Percentiles rank a stretch among this genome's conserved stretches.
These are phyloP conservation scores for Phenganax marumi DNA, from an alignment of 92 coral and sea anemone species.

Conservation along the genomic window DNA sequence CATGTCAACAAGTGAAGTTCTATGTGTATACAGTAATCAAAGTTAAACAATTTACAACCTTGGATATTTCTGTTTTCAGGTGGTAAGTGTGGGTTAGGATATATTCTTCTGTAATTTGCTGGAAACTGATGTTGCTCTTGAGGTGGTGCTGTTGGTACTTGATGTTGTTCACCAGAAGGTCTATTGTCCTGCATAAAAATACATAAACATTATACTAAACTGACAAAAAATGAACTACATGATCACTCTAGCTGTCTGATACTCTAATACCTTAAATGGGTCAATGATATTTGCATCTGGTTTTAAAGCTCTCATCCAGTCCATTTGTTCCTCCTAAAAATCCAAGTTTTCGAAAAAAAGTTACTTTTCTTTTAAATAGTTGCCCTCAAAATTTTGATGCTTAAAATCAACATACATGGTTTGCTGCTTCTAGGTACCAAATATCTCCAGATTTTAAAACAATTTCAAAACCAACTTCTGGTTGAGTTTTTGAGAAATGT, in stretches of 20 bases:
- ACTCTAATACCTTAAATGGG: conserved; percentile 15
- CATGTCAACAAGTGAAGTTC: too few relatives aligned
- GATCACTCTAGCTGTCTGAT: not conserved
- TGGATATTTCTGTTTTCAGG: not conserved
- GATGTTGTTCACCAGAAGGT: not conserved
- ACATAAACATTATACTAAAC: not conserved
- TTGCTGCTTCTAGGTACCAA: conserved; percentile 80
- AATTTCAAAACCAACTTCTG: conserved; percentile 77
- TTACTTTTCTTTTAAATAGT: not conserved
- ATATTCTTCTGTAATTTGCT: conserved; percentile 10
- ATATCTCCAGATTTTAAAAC: conserved; percentile 76
- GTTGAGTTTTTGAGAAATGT: conserved; percentile 54
- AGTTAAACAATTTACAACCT: not conserved
- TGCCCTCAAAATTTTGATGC: not conserved
- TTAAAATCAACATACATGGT: conserved; percentile 54
- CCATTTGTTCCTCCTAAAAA: conserved; percentile 36
- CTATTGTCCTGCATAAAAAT: not conserved
- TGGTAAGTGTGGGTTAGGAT: not conserved
- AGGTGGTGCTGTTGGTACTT: conserved; percentile 12
- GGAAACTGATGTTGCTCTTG: conserved; percentile 6
- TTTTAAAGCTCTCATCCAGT: conserved; percentile 36
- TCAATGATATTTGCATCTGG: conserved; percentile 37
- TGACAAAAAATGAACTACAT: not conserved
- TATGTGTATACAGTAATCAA: too few relatives aligned
- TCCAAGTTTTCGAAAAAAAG: not conserved